Conservation (phyloP, 2,113 vertebrate species). For the Vulpes lagopus region DNA sequence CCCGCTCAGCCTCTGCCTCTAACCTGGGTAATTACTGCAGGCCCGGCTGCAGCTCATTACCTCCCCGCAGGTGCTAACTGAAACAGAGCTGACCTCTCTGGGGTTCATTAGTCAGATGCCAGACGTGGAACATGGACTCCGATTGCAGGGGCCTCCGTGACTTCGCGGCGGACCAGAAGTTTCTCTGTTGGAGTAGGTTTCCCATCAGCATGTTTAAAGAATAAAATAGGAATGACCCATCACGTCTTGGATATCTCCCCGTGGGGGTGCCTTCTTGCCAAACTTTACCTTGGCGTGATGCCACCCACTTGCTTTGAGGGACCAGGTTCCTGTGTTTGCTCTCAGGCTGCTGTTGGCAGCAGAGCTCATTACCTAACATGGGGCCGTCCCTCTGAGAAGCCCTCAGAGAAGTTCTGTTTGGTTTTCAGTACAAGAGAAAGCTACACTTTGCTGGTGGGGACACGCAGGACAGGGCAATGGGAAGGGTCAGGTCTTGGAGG, state of each 20-base stretch:
- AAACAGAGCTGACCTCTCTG: conserved; percentile 44
- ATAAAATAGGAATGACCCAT: not conserved
- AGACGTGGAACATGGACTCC: not conserved
- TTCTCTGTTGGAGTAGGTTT: not conserved
- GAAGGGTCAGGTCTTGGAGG: not conserved
- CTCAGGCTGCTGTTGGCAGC: not conserved
- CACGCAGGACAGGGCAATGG: rapidly evolving
- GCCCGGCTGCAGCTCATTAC: not conserved
- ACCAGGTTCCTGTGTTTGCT: not conserved
- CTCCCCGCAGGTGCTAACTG: not conserved
- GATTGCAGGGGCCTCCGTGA: not conserved
- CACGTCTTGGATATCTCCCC: not conserved
- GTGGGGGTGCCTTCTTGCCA: not conserved
- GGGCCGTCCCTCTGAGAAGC: not conserved
- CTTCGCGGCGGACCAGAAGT: rapidly evolving
- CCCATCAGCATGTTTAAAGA: not conserved
- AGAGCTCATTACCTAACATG: not conserved
- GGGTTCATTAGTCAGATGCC: conserved; percentile 58
- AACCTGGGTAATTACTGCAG: conserved; percentile 10
- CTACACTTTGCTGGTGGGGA: not conserved
- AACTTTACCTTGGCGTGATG: not conserved
- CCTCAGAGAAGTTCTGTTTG: not conserved
- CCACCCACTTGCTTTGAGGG: not conserved
- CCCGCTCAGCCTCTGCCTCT: not conserved
- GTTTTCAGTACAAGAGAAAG: not conserved